Conservation (phyloP, 2,888 invertebrate species). For the Hedya salicella region DNA sequence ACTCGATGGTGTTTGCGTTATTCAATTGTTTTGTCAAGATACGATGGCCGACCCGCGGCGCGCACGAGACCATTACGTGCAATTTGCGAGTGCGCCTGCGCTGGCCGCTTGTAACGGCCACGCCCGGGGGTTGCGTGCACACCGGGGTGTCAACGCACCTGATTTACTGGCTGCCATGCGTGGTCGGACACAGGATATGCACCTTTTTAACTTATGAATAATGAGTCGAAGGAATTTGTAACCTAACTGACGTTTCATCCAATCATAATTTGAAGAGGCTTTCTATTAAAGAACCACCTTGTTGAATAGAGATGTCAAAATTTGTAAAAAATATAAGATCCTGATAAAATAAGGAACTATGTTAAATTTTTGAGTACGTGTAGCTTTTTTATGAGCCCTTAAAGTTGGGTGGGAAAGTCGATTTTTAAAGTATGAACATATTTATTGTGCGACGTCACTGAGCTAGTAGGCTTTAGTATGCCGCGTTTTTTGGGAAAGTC, state of each 20-base stretch:
- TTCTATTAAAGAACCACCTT: too few species aligned
- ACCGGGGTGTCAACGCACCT: slow-evolving; percentile 45
- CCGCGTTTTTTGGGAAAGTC: too few species aligned
- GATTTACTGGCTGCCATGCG: slow-evolving; percentile 41
- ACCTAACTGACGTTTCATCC: neutral
- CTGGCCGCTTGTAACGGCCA: slow-evolving; percentile 51
- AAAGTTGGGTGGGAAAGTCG: too few species aligned
- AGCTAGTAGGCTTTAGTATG: too few species aligned
- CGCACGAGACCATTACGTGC: slow-evolving; percentile 65
- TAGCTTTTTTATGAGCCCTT: too few species aligned
- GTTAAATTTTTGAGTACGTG: too few species aligned
- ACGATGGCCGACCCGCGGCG: slow-evolving; percentile 27
- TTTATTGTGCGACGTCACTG: too few species aligned
- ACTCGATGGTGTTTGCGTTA: neutral
- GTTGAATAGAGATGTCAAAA: too few species aligned
- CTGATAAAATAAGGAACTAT: too few species aligned
- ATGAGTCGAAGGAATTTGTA: neutral
- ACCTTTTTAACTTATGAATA: neutral
- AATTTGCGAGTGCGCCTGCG: slow-evolving; percentile 53
- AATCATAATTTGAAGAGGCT: too few species aligned
- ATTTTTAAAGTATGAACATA: too few species aligned
- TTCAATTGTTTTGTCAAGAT: slow-evolving; percentile 31
- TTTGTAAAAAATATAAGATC: too few species aligned
- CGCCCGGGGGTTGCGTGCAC: slow-evolving; percentile 64
- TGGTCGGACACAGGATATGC: neutral